Evolutionary conservation across 2,888 invertebrate species (phyloP), one percentile per base, ranked within the genome.

Genomic region (Eupithecia tripunctaria): DNA sequence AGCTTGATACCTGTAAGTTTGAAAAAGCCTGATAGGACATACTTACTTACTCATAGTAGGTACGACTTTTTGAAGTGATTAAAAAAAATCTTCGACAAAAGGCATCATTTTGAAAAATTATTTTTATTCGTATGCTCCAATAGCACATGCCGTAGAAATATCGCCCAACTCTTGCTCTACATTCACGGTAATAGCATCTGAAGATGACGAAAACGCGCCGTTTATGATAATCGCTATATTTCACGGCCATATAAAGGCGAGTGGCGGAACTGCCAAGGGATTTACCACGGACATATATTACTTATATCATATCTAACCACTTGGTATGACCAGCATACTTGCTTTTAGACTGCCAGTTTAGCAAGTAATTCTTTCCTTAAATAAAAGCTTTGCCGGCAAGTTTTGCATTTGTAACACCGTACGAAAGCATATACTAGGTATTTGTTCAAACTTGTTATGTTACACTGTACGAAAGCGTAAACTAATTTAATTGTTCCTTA

Each of bases 191-290:
- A 89, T 87, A 86, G 87, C 82, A 80, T 77, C 85, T 81, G 77
- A 85, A 88, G 87, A 89, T 90, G 90, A 88, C 88, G 89, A 88
- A 89, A 91, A 88, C 84, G 89, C 83, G 85, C 81, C 88, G 87
- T 91, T 92, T 91, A 91, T 90, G 92, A 90, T 91, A 91, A 92
- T 91, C 88, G 86, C 82, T 82, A 87, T 88, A 91, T 90, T 91
- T 89, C 87, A 89, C 86, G 86, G 87, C 82, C 85, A 81, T 83
- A 86, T 91, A 90, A 90, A 88, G 84, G 82, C 84, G 81, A 85
- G 81, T 81, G 83, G 82, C 83, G 84, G 82, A 83, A 87, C 86
- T 85, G 79, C 80, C 80, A 79, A 78, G 78, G 81, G 86, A 86
- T 84, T 85, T 83, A 80, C 78, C 75, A 78, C 75, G 73, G 80